phyloP scores from a whole-genome alignment of 1,140 invertebrate genomes.

The Theocolax elegans region DNA sequence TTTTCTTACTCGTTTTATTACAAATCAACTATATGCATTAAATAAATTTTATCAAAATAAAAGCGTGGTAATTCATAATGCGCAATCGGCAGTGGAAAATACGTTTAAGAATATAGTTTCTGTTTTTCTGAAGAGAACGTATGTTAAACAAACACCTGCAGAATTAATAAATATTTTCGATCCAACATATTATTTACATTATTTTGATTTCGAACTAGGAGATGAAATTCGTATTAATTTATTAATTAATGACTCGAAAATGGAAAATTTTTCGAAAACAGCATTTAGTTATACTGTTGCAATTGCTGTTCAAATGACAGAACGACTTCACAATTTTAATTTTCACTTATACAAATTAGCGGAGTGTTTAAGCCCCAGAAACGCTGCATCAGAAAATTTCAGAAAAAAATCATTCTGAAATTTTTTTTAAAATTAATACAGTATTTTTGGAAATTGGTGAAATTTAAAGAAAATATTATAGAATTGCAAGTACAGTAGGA shows the following conservation, averaged over 20 bases:
- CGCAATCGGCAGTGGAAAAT: background rate
- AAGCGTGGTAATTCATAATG: background rate
- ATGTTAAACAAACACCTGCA: background rate
- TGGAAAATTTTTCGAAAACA: background rate
- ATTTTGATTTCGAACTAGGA: background rate
- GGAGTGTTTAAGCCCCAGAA: background rate
- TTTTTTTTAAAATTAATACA: background rate
- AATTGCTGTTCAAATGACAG: background rate
- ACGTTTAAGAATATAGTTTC: background rate
- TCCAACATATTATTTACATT: background rate
- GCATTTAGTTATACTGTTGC: background rate
- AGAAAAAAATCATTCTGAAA: background rate
- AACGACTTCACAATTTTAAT: background rate
- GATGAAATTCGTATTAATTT: background rate
- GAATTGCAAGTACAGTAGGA: too few species aligned
- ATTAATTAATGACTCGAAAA: background rate
- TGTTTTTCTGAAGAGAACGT: background rate
- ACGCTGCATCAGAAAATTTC: background rate
- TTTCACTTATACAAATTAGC: background rate
- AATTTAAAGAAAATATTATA: too few species aligned
- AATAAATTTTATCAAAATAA: background rate
- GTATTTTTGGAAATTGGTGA: background rate
- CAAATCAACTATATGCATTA: too few species aligned
- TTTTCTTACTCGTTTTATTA: too few species aligned
- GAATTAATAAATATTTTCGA: background rate